phyloP scores from a whole-genome alignment of 2,113 vertebrate species.

The Sturnira hondurensis region DNA sequence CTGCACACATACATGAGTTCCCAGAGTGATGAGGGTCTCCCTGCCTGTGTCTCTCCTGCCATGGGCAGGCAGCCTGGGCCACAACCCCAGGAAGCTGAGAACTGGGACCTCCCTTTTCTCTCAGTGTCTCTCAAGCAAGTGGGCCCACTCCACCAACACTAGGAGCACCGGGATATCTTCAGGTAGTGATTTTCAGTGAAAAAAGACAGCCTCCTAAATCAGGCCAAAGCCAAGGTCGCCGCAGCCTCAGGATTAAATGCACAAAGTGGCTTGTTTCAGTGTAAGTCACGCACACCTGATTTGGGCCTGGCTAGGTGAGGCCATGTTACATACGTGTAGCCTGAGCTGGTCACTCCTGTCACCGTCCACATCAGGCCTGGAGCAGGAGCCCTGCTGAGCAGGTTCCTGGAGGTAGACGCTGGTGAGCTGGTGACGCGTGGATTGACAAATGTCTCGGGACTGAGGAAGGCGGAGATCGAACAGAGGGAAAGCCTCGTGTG shows the following conservation, averaged over 20 bases:
- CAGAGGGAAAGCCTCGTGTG: rapidly evolving
- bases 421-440: too few relatives aligned
- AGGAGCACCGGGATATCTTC: slow-evolving; percentile 65
- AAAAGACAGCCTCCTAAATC: slow-evolving; percentile 67
- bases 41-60: neutral
- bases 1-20: rapidly evolving
- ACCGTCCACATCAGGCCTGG: slow-evolving; percentile 59
- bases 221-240: slow-evolving; percentile 71
- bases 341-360: slow-evolving; percentile 57
- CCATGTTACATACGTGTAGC: slow-evolving; percentile 46
- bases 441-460: too few relatives aligned
- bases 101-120: rapidly evolving
- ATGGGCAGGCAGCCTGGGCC: neutral
- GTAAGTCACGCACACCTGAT: slow-evolving; percentile 68
- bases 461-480: neutral
- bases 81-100: neutral
- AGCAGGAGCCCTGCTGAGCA: slow-evolving; percentile 26
- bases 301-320: slow-evolving; percentile 61
- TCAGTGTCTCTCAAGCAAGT: slow-evolving; percentile 5
- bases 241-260: slow-evolving; percentile 75
- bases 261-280: slow-evolving; percentile 61
- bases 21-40: neutral
- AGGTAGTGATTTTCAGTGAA: slow-evolving; percentile 72
- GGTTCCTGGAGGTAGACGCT: slow-evolving; percentile 6
- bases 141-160: slow-evolving; percentile 31